Conservation (phyloP, 2,113 vertebrate species). For the Etheostoma cragini region DNA sequence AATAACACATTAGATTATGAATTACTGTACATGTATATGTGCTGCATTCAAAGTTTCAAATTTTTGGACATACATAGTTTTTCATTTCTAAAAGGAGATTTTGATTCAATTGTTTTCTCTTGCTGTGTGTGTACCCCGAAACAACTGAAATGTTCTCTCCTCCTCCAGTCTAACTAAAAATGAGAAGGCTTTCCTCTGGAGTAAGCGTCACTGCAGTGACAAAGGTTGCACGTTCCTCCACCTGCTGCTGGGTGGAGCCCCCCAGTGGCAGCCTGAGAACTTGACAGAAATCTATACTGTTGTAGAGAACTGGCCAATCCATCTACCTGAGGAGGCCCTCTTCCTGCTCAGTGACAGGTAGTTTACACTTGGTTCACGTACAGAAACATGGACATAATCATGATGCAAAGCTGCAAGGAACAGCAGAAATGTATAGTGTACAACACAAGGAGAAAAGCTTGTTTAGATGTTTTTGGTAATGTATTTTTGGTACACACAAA, state of each 20-base stretch:
- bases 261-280: constrained; percentile 82
- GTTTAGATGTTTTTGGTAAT: background rate
- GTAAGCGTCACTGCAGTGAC: constrained; percentile 82
- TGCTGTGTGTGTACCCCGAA: background rate
- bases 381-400: background rate
- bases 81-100: background rate
- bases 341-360: constrained; percentile 87
- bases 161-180: constrained; percentile 84
- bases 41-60: background rate
- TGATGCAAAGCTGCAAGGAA: background rate
- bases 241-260: constrained; percentile 85
- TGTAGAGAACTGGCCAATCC: constrained; percentile 83
- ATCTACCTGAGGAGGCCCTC: constrained; percentile 85
- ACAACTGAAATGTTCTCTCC: background rate
- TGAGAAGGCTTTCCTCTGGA: constrained; percentile 89
- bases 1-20: background rate
- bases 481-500: background rate
- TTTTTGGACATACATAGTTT: background rate
- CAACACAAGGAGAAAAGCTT: background rate
- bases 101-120: background rate
- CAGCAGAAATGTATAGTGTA: too few species aligned
- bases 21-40: background rate
- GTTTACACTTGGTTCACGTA: background rate
- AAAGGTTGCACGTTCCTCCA: constrained; percentile 84
- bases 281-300: constrained; percentile 85